A percentile compares a stretch with the other conserved stretches of the same genome.
Conservation (phyloP, 2,888 invertebrate species). For the Plebejus argus region DNA sequence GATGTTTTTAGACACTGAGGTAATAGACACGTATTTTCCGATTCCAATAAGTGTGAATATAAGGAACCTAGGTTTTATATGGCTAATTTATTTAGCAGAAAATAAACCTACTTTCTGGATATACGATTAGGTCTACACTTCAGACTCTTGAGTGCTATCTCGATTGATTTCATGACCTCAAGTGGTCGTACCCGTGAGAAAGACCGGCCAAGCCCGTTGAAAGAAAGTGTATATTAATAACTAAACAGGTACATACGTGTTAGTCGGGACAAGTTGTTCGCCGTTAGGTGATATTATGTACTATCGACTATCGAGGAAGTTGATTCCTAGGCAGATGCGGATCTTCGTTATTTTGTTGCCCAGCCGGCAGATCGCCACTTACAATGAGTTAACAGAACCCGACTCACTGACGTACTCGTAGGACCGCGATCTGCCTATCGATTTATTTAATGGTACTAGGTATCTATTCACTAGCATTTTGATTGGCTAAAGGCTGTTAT, state of each 20-base stretch:
- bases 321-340: background rate
- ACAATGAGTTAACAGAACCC: too few relatives aligned
- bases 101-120: background rate
- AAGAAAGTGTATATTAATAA: slow-evolving; percentile 17
- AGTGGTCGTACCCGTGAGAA: background rate
- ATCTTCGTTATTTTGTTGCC: too few relatives aligned
- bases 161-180: slow-evolving; percentile 6
- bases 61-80: too few relatives aligned
- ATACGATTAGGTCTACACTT: background rate
- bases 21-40: too few relatives aligned
- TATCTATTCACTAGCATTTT: too few relatives aligned
- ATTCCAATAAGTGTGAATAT: background rate
- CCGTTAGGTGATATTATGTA: background rate
- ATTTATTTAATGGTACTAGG: too few relatives aligned
- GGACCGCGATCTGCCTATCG: too few relatives aligned
- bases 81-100: background rate
- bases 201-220: slow-evolving; percentile 2
- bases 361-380: too few relatives aligned
- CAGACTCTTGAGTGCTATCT: background rate
- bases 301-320: background rate
- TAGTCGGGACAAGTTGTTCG: background rate
- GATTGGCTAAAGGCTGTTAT: too few relatives aligned
- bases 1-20: too few relatives aligned
- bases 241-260: slow-evolving; percentile 18
- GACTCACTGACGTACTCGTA: too few relatives aligned